Percentiles rank a stretch among this genome's conserved stretches.
These are phyloP conservation scores for Aspidoscelis tigris DNA, from an alignment of 2,113 vertebrate genomes.

Conservation along the genomic window DNA sequence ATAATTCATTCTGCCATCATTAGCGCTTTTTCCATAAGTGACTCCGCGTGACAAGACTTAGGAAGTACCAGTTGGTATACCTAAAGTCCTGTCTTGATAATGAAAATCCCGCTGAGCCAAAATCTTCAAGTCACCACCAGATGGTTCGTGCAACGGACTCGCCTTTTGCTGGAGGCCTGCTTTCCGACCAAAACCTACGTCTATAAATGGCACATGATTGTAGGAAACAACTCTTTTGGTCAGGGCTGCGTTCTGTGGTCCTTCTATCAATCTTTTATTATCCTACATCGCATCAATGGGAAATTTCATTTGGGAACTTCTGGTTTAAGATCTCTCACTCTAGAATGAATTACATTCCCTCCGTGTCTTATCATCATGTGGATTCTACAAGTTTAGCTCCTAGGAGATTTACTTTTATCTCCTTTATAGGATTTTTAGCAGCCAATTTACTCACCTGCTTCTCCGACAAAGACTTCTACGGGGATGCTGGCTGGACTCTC, in stretches of 20 bases:
- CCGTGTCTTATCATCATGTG: no score
- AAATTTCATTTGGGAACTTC: background rate
- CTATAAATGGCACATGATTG: no score
- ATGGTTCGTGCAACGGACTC: no score
- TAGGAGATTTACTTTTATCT: background rate
- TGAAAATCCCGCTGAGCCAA: no score
- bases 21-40: background rate
- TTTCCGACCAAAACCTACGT: background rate
- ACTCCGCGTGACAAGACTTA: background rate
- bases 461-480: conserved; percentile 92
- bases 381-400: background rate
- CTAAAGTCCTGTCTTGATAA: background rate
- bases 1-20: background rate
- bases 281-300: background rate
- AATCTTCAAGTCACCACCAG: no score
- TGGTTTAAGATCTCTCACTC: background rate
- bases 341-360: no score
- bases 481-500: conserved; percentile 89
- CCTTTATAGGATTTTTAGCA: background rate
- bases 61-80: background rate
- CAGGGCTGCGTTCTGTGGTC: background rate
- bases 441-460: conserved; percentile 83
- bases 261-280: background rate
- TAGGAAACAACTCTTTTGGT: background rate
- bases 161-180: background rate